phyloP scores from a whole-genome alignment of 2,888 invertebrate species.

The Sesamia inferens region DNA sequence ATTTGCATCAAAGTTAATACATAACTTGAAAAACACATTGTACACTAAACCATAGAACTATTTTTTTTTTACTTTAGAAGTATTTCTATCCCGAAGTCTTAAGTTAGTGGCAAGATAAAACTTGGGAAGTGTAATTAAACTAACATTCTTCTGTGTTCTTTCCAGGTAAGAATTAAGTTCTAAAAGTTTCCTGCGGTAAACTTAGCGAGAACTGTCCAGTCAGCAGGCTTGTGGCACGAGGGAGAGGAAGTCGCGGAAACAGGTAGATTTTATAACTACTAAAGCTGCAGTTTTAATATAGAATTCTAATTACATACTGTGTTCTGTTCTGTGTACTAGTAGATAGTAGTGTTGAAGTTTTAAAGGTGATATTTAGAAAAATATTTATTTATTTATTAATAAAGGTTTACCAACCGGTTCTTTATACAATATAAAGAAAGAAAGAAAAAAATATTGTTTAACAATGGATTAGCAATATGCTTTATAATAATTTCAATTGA shows the following conservation, averaged over 20 bases:
- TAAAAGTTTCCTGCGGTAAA: constrained; percentile 52
- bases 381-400: background rate
- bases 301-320: background rate
- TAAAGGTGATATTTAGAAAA: background rate
- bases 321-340: background rate
- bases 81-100: background rate
- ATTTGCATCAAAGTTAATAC: too few relatives aligned
- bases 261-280: constrained; percentile 27
- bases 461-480: too few relatives aligned
- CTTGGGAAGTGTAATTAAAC: constrained; percentile 53
- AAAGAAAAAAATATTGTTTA: background rate
- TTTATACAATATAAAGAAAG: background rate
- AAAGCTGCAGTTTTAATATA: background rate
- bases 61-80: background rate
- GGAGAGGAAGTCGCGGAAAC: constrained; percentile 13
- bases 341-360: background rate
- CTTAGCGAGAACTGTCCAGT: constrained; percentile 60
- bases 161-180: constrained; percentile 60
- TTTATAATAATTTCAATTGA: too few relatives aligned
- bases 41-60: background rate
- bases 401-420: background rate
- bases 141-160: constrained; percentile 58
- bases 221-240: constrained; percentile 26
- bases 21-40: too few relatives aligned
- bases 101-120: constrained; percentile 24